These are phyloP conservation scores for Silurus glanis DNA, from an alignment of 2,113 vertebrate genomes.

Conservation along the genomic window DNA sequence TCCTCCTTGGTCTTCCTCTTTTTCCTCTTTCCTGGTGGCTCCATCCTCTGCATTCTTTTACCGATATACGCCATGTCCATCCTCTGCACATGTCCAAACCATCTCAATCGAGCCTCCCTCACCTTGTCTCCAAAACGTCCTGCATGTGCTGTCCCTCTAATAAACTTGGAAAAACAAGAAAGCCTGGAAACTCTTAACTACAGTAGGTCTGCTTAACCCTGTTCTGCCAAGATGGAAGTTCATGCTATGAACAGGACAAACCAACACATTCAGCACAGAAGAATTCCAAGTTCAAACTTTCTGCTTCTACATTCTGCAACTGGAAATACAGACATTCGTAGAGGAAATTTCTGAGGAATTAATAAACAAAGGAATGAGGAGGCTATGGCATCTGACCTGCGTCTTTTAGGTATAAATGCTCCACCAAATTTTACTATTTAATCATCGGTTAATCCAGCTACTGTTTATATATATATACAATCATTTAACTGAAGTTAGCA, in stretches of 20 bases:
- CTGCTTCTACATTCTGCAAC: too few species aligned
- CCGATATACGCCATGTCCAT: too few species aligned
- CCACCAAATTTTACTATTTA: neutral
- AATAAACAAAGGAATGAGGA: neutral
- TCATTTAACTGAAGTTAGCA: neutral
- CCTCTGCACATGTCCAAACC: too few species aligned
- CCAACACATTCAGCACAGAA: neutral
- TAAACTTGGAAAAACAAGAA: neutral
- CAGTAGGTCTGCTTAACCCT: neutral
- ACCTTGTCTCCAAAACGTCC: too few species aligned
- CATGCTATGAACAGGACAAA: neutral
- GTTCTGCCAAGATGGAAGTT: neutral
- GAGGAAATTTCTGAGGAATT: too few species aligned
- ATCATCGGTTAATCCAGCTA: neutral
- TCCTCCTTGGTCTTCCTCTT: too few species aligned
- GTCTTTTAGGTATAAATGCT: neutral
- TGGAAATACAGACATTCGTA: too few species aligned
- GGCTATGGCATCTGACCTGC: neutral
- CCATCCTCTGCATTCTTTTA: too few species aligned
- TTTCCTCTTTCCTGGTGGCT: too few species aligned
- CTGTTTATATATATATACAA: neutral
- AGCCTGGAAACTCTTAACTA: neutral
- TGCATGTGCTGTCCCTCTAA: too few species aligned
- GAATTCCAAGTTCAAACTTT: too few species aligned
- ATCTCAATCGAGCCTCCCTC: too few species aligned